Base-by-base conservation (phyloP, 2,113 vertebrate species). In the Otocyon megalotis region DNA sequence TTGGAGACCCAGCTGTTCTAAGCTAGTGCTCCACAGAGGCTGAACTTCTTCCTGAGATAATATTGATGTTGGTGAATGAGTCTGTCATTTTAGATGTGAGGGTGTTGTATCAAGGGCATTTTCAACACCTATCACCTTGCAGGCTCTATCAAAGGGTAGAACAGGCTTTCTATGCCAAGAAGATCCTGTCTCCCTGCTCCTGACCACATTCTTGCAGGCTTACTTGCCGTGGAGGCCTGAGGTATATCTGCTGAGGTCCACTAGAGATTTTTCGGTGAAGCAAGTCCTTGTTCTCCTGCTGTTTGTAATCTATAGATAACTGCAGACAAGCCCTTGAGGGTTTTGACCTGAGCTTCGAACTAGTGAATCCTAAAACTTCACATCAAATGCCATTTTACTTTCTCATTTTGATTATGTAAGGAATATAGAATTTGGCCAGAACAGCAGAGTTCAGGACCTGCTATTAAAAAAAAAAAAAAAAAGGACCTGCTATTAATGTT, bases 271-370 rank as follows among this genome's bases (percentile, higher is more conserved):
- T 82, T 83, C 67, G 86, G 4, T 48, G 50, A 87, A 50, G 3
- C 14, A 77, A 79, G 53, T 93, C 17, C 83, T 96, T 96, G 79
- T 63, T 96, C 65, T 82, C 69, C 95, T 94, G 30, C n/a, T 85
- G 7, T 79, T 56, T 67, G 43, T 10, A 85, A 74, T 30, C n/a
- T 95, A 24, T 63, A 77, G 43, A 16, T 53, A 60, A 16, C 12
- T 43, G 62, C 19, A 35, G 88, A 92, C 30, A 93, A 91, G 88
- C 56, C 22, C 69, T 85, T 28, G 5, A 60, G 35, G 26, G 58
- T 76, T 95, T 91, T 86, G n/a, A 54, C 95, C 69, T 95, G 37
- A 50, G 0, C 19, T 93, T 92, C 62, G 58, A 8, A 82, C 90
- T 81, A 54, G 16, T 13, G 67, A 95, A 96, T 54, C 13, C 65